Conservation (phyloP, 2,888 invertebrate genomes). For the Cerastis leucographa region DNA sequence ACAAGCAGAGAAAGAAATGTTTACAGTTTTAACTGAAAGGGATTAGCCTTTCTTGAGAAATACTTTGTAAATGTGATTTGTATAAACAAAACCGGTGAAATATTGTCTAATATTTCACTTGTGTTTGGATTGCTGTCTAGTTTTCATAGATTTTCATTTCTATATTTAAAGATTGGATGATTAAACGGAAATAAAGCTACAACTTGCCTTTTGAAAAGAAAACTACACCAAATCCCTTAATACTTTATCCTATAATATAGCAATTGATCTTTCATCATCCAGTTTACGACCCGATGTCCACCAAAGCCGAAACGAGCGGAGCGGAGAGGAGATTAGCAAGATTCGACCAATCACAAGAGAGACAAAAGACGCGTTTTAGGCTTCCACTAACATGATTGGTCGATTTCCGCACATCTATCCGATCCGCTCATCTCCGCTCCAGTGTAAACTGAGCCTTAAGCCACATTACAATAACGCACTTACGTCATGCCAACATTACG, state of each 20-base stretch:
- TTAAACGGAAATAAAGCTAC: not conserved
- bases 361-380: not conserved
- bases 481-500: constrained; percentile 51
- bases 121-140: constrained; percentile 8
- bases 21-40: constrained; percentile 14
- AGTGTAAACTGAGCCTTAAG: not conserved
- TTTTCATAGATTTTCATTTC: not conserved
- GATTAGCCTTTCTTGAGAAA: constrained; percentile 16
- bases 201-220: constrained; percentile 4
- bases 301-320: not conserved
- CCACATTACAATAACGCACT: constrained; percentile 42
- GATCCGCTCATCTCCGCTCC: not conserved
- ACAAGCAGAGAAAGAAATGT: constrained; percentile 7
- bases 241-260: not conserved
- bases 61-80: constrained; percentile 14
- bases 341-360: not conserved
- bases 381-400: not conserved
- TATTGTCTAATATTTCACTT: not conserved
- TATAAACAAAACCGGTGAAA: constrained; percentile 11
- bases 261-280: constrained; percentile 11
- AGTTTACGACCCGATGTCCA: not conserved
- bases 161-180: not conserved
- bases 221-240: not conserved
- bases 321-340: not conserved
- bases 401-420: not conserved